Evolutionary conservation across 2,797 vertebrate species (phyloP).

Genomic region (Pogonophryne albipinna): DNA sequence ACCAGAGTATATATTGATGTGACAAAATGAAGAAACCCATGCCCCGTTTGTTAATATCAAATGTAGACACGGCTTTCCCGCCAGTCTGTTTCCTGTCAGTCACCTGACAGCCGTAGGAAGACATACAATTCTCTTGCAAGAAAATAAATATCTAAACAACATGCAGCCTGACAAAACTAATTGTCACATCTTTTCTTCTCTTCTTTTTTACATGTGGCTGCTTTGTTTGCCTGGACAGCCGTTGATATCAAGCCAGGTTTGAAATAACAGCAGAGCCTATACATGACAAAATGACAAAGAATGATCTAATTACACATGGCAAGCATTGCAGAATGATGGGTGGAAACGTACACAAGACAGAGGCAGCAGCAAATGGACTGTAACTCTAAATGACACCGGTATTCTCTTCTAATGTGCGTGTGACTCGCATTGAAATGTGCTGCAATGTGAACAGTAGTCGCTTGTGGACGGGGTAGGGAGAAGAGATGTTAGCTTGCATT

Average conservation of each 20-base stretch:
- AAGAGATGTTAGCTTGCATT: slow-evolving; percentile 35
- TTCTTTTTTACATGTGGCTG: slow-evolving; percentile 2
- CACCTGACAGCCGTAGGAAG: slow-evolving; percentile 42
- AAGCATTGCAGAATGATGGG: slow-evolving; percentile 32
- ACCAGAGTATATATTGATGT: neutral
- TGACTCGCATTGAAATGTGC: slow-evolving; percentile 59
- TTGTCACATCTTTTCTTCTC: slow-evolving; percentile 27
- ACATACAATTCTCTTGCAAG: slow-evolving; percentile 33
- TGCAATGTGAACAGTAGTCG: slow-evolving; percentile 36
- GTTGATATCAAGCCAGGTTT: slow-evolving; percentile 45
- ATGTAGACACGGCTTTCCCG: slow-evolving; percentile 14
- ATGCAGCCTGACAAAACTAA: slow-evolving; percentile 54
- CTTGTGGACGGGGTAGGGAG: slow-evolving; percentile 32
- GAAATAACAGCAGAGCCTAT: slow-evolving; percentile 36
- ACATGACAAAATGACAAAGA: slow-evolving; percentile 38
- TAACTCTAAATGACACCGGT: slow-evolving; percentile 60
- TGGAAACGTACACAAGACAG: slow-evolving; percentile 7
- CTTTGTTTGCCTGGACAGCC: slow-evolving; percentile 45
- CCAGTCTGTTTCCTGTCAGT: slow-evolving; percentile 52
- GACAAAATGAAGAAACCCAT: slow-evolving; percentile 26
- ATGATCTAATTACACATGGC: slow-evolving; percentile 57
- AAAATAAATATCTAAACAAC: slow-evolving; percentile 53
- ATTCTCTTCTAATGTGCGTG: slow-evolving; percentile 50
- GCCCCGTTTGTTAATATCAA: slow-evolving; percentile 33
- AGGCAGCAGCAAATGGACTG: slow-evolving; percentile 51